Conservation (phyloP, 2,888 invertebrate species). For the Arrhopalites spinosus region DNA sequence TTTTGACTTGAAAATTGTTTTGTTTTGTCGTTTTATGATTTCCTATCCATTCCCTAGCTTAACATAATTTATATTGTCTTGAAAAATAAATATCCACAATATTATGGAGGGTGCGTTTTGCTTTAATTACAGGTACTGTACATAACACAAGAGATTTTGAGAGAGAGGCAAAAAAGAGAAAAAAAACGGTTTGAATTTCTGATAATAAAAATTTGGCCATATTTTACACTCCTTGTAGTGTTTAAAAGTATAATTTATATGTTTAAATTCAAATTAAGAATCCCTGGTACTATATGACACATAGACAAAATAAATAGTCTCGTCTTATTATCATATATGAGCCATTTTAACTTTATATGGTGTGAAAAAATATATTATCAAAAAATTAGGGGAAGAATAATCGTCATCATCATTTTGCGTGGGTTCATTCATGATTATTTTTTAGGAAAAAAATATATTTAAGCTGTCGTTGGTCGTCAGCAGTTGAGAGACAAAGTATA, state of each 20-base stretch:
- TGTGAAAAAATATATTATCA: too few relatives aligned
- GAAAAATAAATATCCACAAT: not conserved
- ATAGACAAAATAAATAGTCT: too few relatives aligned
- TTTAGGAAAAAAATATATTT: not conserved
- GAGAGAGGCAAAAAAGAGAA: not conserved
- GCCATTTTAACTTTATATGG: too few relatives aligned
- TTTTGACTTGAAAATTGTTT: not conserved
- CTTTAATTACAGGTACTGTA: too few relatives aligned
- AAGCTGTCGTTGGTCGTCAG: too few relatives aligned
- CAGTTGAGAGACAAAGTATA: too few relatives aligned
- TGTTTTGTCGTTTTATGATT: not conserved
- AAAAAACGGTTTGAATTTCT: not conserved
- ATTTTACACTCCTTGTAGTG: not conserved
- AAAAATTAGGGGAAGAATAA: not conserved
- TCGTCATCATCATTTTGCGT: constrained; percentile 1
- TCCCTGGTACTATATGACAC: not conserved
- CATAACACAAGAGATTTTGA: not conserved
- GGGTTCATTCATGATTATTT: constrained; percentile 13
- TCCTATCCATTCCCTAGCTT: not conserved
- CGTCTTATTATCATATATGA: too few relatives aligned
- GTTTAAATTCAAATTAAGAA: not conserved
- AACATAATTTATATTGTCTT: not conserved
- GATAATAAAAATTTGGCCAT: not conserved
- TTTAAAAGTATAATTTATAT: not conserved
- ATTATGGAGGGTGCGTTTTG: not conserved